A percentile compares a stretch with the other conserved stretches of the same genome.
These are phyloP conservation scores for Macaca nemestrina DNA, from an alignment of 2,113 vertebrate genomes.

Conservation along the genomic window DNA sequence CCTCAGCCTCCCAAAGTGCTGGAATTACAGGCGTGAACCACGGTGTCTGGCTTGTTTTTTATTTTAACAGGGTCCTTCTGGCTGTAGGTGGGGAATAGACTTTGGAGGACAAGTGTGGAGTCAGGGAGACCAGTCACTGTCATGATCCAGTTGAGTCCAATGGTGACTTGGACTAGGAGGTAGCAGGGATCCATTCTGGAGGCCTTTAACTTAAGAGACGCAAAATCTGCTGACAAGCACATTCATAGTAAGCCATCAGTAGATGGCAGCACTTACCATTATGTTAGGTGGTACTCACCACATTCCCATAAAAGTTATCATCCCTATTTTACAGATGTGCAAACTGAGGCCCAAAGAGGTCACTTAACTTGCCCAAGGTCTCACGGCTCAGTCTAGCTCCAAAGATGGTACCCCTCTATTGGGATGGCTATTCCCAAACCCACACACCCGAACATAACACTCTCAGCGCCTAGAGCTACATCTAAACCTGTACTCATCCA, in stretches of 20 bases:
- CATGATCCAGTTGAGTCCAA: background rate
- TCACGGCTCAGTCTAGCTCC: background rate
- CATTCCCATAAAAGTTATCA: background rate
- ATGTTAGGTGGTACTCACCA: background rate
- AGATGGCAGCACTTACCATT: background rate
- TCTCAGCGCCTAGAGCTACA: background rate
- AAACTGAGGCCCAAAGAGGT: background rate
- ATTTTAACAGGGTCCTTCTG: background rate
- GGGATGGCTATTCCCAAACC: background rate
- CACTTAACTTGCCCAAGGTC: background rate
- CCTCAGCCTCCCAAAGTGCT: too few relatives aligned
- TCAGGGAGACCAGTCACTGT: background rate
- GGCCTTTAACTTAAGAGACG: background rate
- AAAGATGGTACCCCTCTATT: background rate
- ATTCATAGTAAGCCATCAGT: background rate
- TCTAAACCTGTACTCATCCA: background rate
- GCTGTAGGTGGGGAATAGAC: background rate
- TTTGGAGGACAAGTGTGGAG: background rate
- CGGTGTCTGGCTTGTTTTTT: too few relatives aligned
- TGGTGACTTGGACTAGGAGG: background rate
- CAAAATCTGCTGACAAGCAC: background rate
- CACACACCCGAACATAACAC: background rate
- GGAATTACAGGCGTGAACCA: too few relatives aligned
- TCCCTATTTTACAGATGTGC: slow-evolving; percentile 1
- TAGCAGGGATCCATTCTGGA: background rate